These are phyloP conservation scores for Hystrix cristata DNA, from an alignment of 2,113 vertebrate genomes.

Conservation along the genomic window DNA sequence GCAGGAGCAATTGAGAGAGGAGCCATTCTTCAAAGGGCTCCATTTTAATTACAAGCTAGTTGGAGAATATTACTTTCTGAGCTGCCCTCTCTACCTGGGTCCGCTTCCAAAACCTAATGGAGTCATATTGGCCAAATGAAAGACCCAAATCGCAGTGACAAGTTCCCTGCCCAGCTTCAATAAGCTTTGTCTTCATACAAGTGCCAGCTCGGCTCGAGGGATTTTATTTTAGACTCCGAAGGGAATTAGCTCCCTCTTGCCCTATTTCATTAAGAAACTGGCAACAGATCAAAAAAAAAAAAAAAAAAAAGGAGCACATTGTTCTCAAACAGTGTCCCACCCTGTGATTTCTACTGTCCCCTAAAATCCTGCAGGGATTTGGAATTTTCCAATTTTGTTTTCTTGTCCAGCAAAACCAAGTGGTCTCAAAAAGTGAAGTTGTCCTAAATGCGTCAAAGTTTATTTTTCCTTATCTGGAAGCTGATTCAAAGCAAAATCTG, in stretches of 20 bases:
- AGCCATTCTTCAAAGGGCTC: constrained; percentile 82
- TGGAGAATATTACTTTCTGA: constrained; percentile 82
- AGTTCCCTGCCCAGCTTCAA: constrained; percentile 80
- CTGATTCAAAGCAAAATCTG: neutral
- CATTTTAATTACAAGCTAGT: constrained; percentile 85
- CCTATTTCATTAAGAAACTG: constrained; percentile 91
- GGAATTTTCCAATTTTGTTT: neutral
- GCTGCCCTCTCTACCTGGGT: constrained; percentile 75
- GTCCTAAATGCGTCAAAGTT: neutral
- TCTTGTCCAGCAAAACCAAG: neutral
- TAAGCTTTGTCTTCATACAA: constrained; percentile 82
- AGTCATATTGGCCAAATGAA: constrained; percentile 84
- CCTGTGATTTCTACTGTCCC: constrained; percentile 80
- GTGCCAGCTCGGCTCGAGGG: constrained; percentile 82
- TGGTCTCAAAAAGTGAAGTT: neutral
- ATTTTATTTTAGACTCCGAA: constrained; percentile 89
- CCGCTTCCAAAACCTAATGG: constrained; percentile 87
- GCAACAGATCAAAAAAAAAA: constrained; percentile 87
- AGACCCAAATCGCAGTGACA: constrained; percentile 77
- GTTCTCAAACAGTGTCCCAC: constrained; percentile 77
- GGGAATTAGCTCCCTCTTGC: constrained; percentile 87
- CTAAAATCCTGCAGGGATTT: neutral
- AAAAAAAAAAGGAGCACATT: constrained; percentile 78
- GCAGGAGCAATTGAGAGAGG: constrained; percentile 67
- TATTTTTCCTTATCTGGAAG: neutral